Evolutionary conservation across 2,888 invertebrate species (phyloP), one percentile per base, ranked within the genome.

Genomic region (Nemapogon koenigi): DNA sequence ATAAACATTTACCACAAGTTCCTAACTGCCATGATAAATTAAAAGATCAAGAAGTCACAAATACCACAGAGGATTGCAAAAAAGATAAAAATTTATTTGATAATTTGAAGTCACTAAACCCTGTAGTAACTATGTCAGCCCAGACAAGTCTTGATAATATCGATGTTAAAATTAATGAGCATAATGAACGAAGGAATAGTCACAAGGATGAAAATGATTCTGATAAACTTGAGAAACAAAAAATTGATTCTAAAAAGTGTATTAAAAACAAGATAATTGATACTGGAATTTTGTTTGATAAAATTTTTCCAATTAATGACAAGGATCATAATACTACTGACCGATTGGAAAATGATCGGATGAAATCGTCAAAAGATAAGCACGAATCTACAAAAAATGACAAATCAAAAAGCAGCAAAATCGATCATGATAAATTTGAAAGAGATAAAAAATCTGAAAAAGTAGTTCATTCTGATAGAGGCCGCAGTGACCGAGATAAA

Each of bases 321-420:
- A 68, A 69, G 46, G 67, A 64, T 46, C 52, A 61, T 6, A 63
- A 76, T 46, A 62, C 81, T 49, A 56, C 66, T 47, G 31, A 16
- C 31, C 16, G 17, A 10, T 47, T 55, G 4, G 65, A 62, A 51
- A 55, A 52, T 43, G 81, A 81, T 27, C 67, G 67, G 36, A 76
- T 82, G 18, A 73, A 73, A 46, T 31, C 40, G 18, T 59, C 73
- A 30, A 73, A 64, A 53, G 79, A 81, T 45, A 71, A 66, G 53
- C 59, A 70, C 47, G 67, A 55, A 32, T 35, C 49, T 38, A 63
- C 64, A 42, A 49, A 51, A 39, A 75, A 75, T 22, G 66, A 63
- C 38, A 75, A 62, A 46, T 47, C 46, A 8, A 71, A 63, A 63
- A 63, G 44, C 43, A 55, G 40, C 37, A 65, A 59, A 49, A 53